These are phyloP conservation scores for Rhinella marina DNA, from an alignment of 2,797 vertebrate genomes.

Conservation along the genomic window DNA sequence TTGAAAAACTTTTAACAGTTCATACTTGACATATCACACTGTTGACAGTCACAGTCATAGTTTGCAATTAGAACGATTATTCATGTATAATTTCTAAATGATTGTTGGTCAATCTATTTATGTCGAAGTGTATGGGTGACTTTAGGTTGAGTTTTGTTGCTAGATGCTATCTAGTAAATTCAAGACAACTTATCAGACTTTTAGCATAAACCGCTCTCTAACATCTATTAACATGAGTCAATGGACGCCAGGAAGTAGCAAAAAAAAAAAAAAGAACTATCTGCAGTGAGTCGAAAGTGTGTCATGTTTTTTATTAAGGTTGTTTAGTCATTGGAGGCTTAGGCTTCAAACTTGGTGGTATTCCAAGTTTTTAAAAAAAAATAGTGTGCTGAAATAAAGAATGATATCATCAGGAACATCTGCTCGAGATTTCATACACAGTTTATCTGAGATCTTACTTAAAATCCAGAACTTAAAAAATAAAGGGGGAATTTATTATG, in stretches of 20 bases:
- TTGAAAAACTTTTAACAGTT: too few species aligned
- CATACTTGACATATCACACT: too few species aligned
- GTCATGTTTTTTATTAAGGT: constrained; percentile 42
- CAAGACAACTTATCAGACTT: neutral
- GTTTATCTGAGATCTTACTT: neutral
- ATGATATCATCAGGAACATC: constrained; percentile 27
- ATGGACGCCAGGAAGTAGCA: neutral
- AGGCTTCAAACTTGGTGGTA: constrained; percentile 16
- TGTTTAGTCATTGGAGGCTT: constrained; percentile 31
- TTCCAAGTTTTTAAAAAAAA: constrained; percentile 25
- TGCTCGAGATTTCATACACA: neutral
- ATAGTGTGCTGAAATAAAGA: constrained; percentile 12
- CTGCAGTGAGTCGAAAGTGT: neutral
- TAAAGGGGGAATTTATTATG: neutral
- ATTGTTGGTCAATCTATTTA: too few species aligned
- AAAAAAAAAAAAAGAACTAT: neutral
- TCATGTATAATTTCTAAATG: too few species aligned
- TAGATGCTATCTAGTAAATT: neutral
- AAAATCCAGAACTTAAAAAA: neutral
- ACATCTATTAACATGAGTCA: constrained; percentile 21
- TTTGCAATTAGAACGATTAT: too few species aligned
- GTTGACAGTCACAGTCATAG: too few species aligned
- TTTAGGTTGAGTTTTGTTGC: neutral
- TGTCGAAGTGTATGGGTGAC: too few species aligned
- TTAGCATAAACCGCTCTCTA: neutral